Base-by-base conservation (phyloP, 1,140 invertebrate genomes). In the Caenorhabditis tropicalis region DNA sequence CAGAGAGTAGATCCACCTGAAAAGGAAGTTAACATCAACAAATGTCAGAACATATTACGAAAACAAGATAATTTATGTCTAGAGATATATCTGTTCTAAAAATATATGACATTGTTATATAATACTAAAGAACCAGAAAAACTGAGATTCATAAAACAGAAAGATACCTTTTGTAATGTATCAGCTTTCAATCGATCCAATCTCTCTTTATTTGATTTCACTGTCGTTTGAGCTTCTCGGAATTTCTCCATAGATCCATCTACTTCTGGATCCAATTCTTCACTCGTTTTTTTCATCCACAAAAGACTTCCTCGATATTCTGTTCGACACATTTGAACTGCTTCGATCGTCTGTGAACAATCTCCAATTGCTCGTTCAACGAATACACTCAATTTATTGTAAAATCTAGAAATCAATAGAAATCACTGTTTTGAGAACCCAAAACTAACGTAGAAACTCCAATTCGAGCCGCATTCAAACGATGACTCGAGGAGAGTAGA, bases 231-330 rank as follows among this genome's bases (percentile, higher is more conserved):
- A 19, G 94, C 94, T 93, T 94, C 98, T 88, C 97, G 93, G 92
- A 98, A 99, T 92, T 95, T 96, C 88, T 99, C 96, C 49, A 99
- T 92, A 84, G 98, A 96, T 89, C 96, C 95, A 79, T 95, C 96
- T 0, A 96, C 96, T 90, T 99, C 98, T 0, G 98, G 98, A 92
- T 99, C 97, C 21, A 99, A 92, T 74, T 98, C 95, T 87, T 95
- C 94, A 81, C 96, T 98, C 2, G 96, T 94, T 87, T 98, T 96
- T 92, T 99, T 99, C 97, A 99, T 99, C 98, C 98, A 99, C 89
- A 96, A 95, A 1, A 99, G 93, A 0, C 96, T 95, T 0, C 96
- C 97, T 81, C 94, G 88, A 92, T 99, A 99, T 88, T 98, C 96
- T n/a, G 96, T 98, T 82, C 98, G 93, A 2, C 95, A 94, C 90